Evolutionary conservation across 2,113 vertebrate genomes (phyloP), one percentile per base, ranked within the genome.

Genomic region (Pelobates fuscus): DNA sequence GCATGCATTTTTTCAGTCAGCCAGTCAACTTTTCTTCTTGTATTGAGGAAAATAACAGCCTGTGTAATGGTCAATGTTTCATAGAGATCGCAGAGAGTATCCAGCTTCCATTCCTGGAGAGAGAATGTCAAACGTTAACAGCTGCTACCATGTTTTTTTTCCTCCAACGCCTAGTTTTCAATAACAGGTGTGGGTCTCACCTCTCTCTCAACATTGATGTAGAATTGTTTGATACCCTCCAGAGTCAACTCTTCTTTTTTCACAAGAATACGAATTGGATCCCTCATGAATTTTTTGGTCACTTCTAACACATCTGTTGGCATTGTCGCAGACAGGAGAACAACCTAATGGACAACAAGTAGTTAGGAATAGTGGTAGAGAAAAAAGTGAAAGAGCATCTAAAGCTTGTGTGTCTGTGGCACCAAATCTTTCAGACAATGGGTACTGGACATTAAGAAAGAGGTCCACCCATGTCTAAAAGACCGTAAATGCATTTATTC

Each of bases 181-280:
- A n/a, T n/a, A n/a, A n/a, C n/a, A n/a, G n/a, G n/a, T n/a, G n/a
- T n/a, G 5, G 24, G 2, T 80, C 86, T 32, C 79, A 99, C 97
- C 97, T 99, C 97, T 89, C 95, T 88, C 74, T 99, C 97, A 71
- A 99, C 96, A 71, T 98, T 98, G 67, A 99, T 98, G 87, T 99
- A 99, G 90, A 99, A 99, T 15, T 98, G 97, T 86, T 99, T 99
- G 86, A 99, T 99, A 86, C 97, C 96, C 94, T 99, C 97, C 20
- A 99, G 92, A 78, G 97, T 98, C 80, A 99, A 93, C 83, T 99
- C 97, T 82, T 98, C 97, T 74, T 99, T 99, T 81, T 99, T 99
- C 82, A 99, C 97, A 82, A 99, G 77, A 83, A 99, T 98, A 80
- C 95, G 94, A 84, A 98, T 91, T 18, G 97, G 97, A 63, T 99